Evolutionary conservation across 2,888 invertebrate genomes (phyloP).

Genomic region (Tanytarsus gracilentus): DNA sequence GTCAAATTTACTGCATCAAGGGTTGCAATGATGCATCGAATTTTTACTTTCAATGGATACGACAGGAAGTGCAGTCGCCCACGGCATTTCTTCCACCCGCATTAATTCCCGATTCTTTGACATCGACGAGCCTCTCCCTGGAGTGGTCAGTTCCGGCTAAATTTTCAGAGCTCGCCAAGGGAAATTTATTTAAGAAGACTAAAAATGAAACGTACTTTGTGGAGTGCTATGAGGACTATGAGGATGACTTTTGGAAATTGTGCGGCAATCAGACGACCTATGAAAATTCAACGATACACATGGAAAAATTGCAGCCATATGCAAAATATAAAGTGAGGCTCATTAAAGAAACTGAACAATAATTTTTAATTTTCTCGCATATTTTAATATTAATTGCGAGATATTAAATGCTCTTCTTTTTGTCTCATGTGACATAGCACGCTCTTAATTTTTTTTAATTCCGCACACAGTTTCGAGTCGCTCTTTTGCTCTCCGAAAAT

Average conservation of each 20-base stretch:
- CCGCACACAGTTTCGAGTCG: slow-evolving; percentile 85
- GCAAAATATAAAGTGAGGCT: slow-evolving; percentile 74
- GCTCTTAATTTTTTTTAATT: too few relatives aligned
- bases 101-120: slow-evolving; percentile 65
- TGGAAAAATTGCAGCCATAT: slow-evolving; percentile 74
- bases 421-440: too few relatives aligned
- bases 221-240: slow-evolving; percentile 64
- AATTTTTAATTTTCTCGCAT: neutral
- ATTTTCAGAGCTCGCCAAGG: slow-evolving; percentile 44
- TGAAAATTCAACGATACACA: slow-evolving; percentile 54
- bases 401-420: too few relatives aligned
- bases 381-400: too few relatives aligned
- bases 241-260: slow-evolving; percentile 71
- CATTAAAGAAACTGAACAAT: neutral
- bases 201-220: slow-evolving; percentile 49
- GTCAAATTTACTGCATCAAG: slow-evolving; percentile 67
- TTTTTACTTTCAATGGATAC: slow-evolving; percentile 61
- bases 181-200: slow-evolving; percentile 44
- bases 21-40: slow-evolving; percentile 75
- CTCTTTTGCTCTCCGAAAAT: slow-evolving; percentile 63
- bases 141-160: slow-evolving; percentile 59
- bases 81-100: slow-evolving; percentile 66
- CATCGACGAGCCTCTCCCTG: slow-evolving; percentile 67
- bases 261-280: slow-evolving; percentile 65
- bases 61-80: slow-evolving; percentile 60